Evolutionary conservation across 2,113 vertebrate species (phyloP), one percentile per base, ranked within the genome.

Genomic region (Apistogramma diplotaenia): DNA sequence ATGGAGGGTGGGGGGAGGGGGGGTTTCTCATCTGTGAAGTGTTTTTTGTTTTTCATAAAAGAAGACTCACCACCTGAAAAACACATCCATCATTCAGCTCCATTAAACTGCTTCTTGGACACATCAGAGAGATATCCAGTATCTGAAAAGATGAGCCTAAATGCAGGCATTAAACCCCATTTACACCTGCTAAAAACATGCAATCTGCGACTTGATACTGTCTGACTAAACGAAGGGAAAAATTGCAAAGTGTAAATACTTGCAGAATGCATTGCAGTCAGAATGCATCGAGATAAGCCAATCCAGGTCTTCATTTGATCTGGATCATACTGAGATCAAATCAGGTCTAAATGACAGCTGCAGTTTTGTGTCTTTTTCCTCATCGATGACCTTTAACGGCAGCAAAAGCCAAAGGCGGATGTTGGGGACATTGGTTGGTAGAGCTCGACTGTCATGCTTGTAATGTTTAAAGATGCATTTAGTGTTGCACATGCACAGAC

Each of bases 41-140:
- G 67, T 74, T 90, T 85, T 82, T 83, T 85, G 49, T 91, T 89
- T 76, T 83, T 60, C 78, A 73, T 78, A 82, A 74, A 89, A 88
- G 61, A 79, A 56, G 49, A 79, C 10, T 67, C 23, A 13, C 29
- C 71, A 53, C 77, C 78, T 79, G 60, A 79, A 81, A 74, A 74
- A 85, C 54, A 72, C 81, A 70, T 59, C 76, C 46, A 60, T 91
- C 82, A 78, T 40, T 82, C 86, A 56, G 53, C 81, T 84, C 60
- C 71, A 46, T 81, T 91, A 46, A 85, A 60, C 54, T 51, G 78
- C 76, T 16, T 79, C 81, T 78, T 16, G n/a, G 56, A 6, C 27
- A 31, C 82, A 59, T 75, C 70, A 73, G 3, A 79, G 60, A 59
- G 72, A 72, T 19, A 21, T 35, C n/a, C 27, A 6, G 15, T 2